These are phyloP conservation scores for Oryzias woworae DNA, from an alignment of 2,113 vertebrate genomes.

Conservation along the genomic window DNA sequence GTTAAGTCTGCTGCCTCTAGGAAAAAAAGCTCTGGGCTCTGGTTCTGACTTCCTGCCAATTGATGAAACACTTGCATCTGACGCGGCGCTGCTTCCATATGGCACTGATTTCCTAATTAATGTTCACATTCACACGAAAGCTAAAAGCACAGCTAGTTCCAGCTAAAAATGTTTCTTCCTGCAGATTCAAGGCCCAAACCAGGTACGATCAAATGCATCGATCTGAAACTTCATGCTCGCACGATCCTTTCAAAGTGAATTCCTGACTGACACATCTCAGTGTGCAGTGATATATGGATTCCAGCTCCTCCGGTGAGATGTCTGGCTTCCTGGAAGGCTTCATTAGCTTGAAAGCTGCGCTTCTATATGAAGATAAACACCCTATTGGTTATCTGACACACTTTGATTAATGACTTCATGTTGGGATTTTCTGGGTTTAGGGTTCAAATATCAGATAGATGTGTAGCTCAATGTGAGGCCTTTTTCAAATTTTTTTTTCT, in stretches of 20 bases:
- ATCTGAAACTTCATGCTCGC: background rate
- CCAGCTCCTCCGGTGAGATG: background rate
- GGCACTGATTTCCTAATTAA: constrained; percentile 18
- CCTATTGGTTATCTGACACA: constrained; percentile 11
- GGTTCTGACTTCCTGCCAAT: constrained; percentile 7
- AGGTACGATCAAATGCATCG: background rate
- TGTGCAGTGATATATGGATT: background rate
- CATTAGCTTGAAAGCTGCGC: background rate
- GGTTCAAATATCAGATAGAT: background rate
- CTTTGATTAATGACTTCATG: background rate
- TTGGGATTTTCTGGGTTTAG: background rate
- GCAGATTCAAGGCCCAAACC: background rate
- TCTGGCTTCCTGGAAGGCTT: constrained; percentile 1
- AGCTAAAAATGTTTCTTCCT: background rate
- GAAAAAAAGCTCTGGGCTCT: constrained; percentile 7
- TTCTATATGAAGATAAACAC: constrained; percentile 4
- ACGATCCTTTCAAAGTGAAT: background rate
- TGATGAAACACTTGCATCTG: constrained; percentile 20
- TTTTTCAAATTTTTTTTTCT: background rate
- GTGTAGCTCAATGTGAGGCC: background rate
- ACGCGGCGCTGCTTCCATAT: constrained; percentile 4
- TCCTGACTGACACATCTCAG: constrained; percentile 3
- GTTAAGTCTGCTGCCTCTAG: constrained; percentile 5
- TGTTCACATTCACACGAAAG: constrained; percentile 25
- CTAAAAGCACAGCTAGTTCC: background rate